Percentiles rank a stretch among this genome's conserved stretches.
phyloP scores from a whole-genome alignment of 1,140 invertebrate species.

The Melitaea cinxia region DNA sequence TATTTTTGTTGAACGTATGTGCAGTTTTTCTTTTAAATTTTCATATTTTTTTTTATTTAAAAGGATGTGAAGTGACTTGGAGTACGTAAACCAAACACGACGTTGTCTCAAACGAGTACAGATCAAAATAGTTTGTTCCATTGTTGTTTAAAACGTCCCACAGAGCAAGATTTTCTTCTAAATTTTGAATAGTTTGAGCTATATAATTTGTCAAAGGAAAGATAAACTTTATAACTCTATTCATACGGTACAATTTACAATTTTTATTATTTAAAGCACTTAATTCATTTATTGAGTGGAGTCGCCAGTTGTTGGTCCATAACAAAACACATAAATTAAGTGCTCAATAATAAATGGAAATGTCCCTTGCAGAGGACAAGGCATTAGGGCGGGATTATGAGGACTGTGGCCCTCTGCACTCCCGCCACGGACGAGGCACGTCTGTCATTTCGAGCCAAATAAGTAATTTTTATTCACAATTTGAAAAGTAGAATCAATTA shows the following conservation, averaged over 20 bases:
- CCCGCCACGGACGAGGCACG: slow-evolving; percentile 43
- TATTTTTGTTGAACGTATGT: slow-evolving; percentile 31
- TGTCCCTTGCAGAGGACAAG: slow-evolving; percentile 81
- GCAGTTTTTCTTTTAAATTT: slow-evolving; percentile 60
- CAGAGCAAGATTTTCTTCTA: slow-evolving; percentile 51
- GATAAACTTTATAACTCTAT: slow-evolving; percentile 12
- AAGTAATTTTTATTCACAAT: not conserved
- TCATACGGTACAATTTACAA: slow-evolving; percentile 34
- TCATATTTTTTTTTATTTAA: slow-evolving; percentile 42
- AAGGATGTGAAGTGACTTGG: slow-evolving; percentile 51
- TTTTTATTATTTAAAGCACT: not conserved
- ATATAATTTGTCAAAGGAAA: slow-evolving; percentile 6
- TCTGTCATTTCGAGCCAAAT: slow-evolving; percentile 1
- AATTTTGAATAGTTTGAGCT: slow-evolving; percentile 35
- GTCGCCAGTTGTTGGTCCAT: slow-evolving; percentile 67
- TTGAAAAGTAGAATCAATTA: not conserved
- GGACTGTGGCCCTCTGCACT: slow-evolving; percentile 64
- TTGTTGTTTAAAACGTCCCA: slow-evolving; percentile 62
- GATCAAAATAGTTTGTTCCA: slow-evolving; percentile 38
- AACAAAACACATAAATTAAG: slow-evolving; percentile 82
- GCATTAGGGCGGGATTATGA: slow-evolving; percentile 81
- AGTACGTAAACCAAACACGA: slow-evolving; percentile 33
- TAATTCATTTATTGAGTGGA: slow-evolving; percentile 30
- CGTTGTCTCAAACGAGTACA: slow-evolving; percentile 37
- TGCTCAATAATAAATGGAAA: slow-evolving; percentile 82